phyloP scores from a whole-genome alignment of 2,113 vertebrate genomes.

The Siphamia tubifer region DNA sequence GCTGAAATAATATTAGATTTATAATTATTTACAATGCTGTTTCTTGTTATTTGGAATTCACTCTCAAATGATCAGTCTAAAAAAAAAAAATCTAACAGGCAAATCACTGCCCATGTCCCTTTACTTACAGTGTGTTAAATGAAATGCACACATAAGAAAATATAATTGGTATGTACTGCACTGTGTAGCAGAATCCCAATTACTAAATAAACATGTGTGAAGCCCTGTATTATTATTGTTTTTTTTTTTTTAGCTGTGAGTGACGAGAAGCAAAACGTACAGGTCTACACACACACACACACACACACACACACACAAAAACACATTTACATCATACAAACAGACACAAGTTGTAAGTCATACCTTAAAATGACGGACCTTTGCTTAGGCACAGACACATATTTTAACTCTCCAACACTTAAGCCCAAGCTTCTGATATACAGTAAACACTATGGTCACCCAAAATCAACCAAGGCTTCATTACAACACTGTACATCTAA shows the following conservation, averaged over 20 bases:
- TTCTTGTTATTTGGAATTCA: too few relatives aligned
- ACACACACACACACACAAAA: too few relatives aligned
- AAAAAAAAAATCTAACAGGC: background rate
- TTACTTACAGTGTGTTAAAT: too few relatives aligned
- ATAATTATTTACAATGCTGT: too few relatives aligned
- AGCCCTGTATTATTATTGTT: too few relatives aligned
- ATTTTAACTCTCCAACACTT: slow-evolving; percentile 37
- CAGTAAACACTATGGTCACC: slow-evolving; percentile 33
- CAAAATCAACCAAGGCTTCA: slow-evolving; percentile 49
- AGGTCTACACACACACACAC: too few relatives aligned
- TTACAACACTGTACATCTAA: slow-evolving; percentile 40
- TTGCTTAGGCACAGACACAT: slow-evolving; percentile 12
- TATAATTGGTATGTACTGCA: background rate
- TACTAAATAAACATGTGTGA: background rate
- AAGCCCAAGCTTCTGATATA: slow-evolving; percentile 23
- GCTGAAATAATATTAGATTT: too few relatives aligned
- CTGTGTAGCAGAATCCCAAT: background rate
- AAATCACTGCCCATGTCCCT: background rate
- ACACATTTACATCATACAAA: slow-evolving; percentile 8
- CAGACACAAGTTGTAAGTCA: background rate
- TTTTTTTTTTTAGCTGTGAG: background rate
- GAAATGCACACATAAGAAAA: too few relatives aligned
- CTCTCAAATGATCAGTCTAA: background rate
- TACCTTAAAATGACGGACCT: slow-evolving; percentile 17
- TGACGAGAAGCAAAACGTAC: slow-evolving; percentile 3